Percentiles rank a stretch among this genome's conserved stretches.
Conservation (phyloP, 2,888 invertebrate species). For the Eudemis profundana region DNA sequence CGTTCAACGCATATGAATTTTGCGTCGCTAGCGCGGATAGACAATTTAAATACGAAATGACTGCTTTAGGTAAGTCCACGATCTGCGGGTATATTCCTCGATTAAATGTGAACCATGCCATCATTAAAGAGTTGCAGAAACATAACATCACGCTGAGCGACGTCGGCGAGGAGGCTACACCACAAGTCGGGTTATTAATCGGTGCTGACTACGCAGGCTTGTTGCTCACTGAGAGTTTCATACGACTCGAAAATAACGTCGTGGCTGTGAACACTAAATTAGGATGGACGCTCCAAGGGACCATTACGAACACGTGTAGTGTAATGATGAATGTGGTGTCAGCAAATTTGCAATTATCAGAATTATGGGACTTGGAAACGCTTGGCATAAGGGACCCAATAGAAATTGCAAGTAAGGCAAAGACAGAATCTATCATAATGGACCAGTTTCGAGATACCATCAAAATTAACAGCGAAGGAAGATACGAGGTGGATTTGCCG, state of each 20-base stretch:
- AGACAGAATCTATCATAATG: neutral
- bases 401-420: neutral
- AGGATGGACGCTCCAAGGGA: conserved; percentile 8
- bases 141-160: conserved; percentile 26
- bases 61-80: neutral
- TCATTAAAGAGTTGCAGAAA: conserved; percentile 3
- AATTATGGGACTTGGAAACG: conserved; percentile 3
- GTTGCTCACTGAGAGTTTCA: conserved; percentile 10
- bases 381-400: neutral
- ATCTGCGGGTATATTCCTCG: conserved; percentile 5
- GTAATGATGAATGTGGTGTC: neutral
- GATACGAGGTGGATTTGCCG: too few species aligned
- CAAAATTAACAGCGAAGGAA: neutral
- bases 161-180: conserved; percentile 7
- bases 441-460: neutral
- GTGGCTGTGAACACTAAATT: neutral
- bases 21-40: neutral
- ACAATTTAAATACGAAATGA: neutral
- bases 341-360: neutral
- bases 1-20: neutral
- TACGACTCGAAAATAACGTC: neutral
- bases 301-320: neutral
- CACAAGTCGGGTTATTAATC: conserved; percentile 15
- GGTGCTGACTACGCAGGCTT: conserved; percentile 11
- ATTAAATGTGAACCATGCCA: neutral